Percentiles rank a stretch among this genome's conserved stretches.
Conservation (phyloP, 2,113 vertebrate genomes). For the Vanacampus margaritifer region DNA sequence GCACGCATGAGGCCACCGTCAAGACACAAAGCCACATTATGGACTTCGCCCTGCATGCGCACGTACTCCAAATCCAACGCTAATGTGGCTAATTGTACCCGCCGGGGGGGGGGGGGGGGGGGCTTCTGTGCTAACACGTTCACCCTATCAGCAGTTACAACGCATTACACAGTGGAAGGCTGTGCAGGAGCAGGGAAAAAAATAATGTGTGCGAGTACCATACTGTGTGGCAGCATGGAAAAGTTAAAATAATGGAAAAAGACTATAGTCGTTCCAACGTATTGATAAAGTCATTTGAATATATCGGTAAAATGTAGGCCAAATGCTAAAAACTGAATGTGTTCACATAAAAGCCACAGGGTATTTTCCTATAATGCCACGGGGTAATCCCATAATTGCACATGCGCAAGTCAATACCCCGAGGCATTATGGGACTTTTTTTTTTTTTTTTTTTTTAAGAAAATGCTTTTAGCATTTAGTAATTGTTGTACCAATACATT, state of each 20-base stretch:
- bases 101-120: too few relatives aligned
- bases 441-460: too few relatives aligned
- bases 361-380: too few relatives aligned
- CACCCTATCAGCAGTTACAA: background rate
- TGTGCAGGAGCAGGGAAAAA: background rate
- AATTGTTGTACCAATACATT: too few relatives aligned
- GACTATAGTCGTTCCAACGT: background rate
- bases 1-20: background rate
- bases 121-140: background rate
- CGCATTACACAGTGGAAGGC: background rate
- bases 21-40: slow-evolving; percentile 2
- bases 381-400: too few relatives aligned
- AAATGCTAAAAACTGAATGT: too few relatives aligned
- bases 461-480: too few relatives aligned
- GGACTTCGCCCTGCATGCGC: background rate
- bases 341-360: too few relatives aligned
- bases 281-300: too few relatives aligned
- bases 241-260: background rate
- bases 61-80: background rate
- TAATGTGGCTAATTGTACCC: background rate
- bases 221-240: background rate
- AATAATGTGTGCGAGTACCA: background rate
- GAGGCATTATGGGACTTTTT: too few relatives aligned
- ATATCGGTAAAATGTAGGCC: too few relatives aligned
- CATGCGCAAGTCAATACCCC: too few relatives aligned